Evolutionary conservation across 2,113 vertebrate species (phyloP), one percentile per base, ranked within the genome.

Genomic region (Baryphthengus martii): DNA sequence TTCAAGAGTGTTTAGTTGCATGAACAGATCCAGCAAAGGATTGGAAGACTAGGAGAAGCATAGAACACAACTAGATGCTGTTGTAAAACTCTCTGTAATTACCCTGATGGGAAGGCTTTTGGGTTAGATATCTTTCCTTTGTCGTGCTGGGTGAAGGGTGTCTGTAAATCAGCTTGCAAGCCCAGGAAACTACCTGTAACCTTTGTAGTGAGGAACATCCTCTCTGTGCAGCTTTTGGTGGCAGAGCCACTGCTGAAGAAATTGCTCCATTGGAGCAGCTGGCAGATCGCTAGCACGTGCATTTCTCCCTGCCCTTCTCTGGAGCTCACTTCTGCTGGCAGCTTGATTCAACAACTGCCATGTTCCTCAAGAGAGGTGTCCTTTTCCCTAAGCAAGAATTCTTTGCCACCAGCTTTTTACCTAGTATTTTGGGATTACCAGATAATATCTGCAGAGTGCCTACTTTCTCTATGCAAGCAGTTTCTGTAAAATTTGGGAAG

Each of bases 221-320:
- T 77, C 26, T 35, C 45, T 84, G 23, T 56, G 72, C 80, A 53
- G n/a, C 5, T 5, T 77, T 65, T 35, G 42, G 21, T 74, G 66
- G 45, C 18, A 50, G 65, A 91, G 42, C 12, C 9, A 10, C 55
- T 59, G 25, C 67, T 82, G 70, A 71, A 77, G 77, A 63, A 80
- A 18, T 55, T 2, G 19, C 6, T 42, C 17, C 31, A 31, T 35
- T 18, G 25, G 29, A 89, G 50, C 4, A 2, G 11, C 50, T 86
- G 29, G 12, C n/a, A 62, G 45, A 39, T 78, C 47, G 40, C 15
- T 28, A 25, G 21, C 1, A 0, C 5, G 0, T 19, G 3, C 1
- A 1, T 53, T 83, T 71, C 45, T 93, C 58, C 35, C 47, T 80
- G 76, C 93, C 39, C 35, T 79, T 23, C 67, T 83, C 17, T 53